Conservation (phyloP, 2,797 vertebrate species). For the Sebastes alutus region DNA sequence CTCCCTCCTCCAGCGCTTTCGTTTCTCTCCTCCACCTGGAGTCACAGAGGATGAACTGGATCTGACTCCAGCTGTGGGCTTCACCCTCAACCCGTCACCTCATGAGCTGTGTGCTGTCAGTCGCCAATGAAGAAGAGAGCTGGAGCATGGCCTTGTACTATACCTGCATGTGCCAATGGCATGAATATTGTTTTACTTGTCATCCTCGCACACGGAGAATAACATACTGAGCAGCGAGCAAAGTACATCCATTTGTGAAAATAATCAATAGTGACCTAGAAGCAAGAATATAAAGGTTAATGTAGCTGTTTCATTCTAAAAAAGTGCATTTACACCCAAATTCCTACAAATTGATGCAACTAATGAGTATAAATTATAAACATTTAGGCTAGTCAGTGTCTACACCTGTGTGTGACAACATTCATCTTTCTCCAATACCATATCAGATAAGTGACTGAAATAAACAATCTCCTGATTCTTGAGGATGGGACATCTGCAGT, state of each 20-base stretch:
- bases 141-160: not conserved
- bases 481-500: no score
- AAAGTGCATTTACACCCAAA: not conserved
- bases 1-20: constrained; percentile 55
- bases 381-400: no score
- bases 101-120: constrained; percentile 61
- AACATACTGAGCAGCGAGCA: not conserved
- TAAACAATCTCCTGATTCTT: no score
- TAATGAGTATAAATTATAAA: not conserved
- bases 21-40: constrained; percentile 59
- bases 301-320: not conserved
- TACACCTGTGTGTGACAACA: no score
- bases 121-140: constrained; percentile 23
- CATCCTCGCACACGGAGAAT: not conserved
- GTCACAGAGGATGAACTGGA: constrained; percentile 55
- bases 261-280: not conserved
- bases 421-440: no score
- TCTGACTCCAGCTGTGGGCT: constrained; percentile 44
- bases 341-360: not conserved
- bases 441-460: no score
- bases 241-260: not conserved
- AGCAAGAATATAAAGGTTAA: not conserved
- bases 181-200: not conserved
- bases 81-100: constrained; percentile 27
- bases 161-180: not conserved